phyloP scores from a whole-genome alignment of 2,113 vertebrate genomes.

The Sakesphorus luctuosus region DNA sequence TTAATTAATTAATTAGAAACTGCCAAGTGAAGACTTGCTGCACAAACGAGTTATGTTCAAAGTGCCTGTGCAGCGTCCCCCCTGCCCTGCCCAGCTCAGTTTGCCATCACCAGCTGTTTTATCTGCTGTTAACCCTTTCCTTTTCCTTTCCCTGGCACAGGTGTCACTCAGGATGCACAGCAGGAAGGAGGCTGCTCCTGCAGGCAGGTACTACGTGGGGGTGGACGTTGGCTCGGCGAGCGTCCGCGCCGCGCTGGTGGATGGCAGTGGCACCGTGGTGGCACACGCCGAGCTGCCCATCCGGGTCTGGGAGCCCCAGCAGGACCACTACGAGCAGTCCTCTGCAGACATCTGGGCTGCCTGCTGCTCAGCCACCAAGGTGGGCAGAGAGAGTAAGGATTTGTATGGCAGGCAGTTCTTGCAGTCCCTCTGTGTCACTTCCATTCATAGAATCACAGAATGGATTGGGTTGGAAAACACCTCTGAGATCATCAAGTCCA shows the following conservation, averaged over 20 bases:
- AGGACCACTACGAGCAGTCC: conserved; percentile 90
- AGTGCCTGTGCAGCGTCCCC: no score
- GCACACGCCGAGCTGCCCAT: conserved; percentile 83
- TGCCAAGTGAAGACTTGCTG: no score
- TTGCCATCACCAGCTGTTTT: no score
- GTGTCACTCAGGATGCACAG: conserved; percentile 44
- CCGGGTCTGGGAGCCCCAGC: conserved; percentile 84
- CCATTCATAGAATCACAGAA: not conserved
- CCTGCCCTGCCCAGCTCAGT: no score
- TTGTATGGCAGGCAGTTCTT: not conserved
- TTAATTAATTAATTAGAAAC: no score
- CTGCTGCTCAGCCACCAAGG: conserved; percentile 88
- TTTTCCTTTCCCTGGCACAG: not conserved
- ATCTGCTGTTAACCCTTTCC: not conserved
- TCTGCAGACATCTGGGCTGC: conserved; percentile 91
- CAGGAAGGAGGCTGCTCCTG: not conserved
- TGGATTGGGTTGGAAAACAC: no score
- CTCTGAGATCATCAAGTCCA: no score
- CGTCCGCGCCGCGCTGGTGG: conserved; percentile 90
- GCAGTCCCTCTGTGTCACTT: not conserved
- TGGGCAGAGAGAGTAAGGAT: conserved; percentile 22
- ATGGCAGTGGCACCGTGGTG: conserved; percentile 75
- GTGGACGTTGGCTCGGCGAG: conserved; percentile 92
- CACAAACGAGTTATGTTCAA: no score
- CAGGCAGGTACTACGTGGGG: conserved; percentile 82